Evolutionary conservation across 2,113 vertebrate species (phyloP).

Genomic region (Sula dactylatra): DNA sequence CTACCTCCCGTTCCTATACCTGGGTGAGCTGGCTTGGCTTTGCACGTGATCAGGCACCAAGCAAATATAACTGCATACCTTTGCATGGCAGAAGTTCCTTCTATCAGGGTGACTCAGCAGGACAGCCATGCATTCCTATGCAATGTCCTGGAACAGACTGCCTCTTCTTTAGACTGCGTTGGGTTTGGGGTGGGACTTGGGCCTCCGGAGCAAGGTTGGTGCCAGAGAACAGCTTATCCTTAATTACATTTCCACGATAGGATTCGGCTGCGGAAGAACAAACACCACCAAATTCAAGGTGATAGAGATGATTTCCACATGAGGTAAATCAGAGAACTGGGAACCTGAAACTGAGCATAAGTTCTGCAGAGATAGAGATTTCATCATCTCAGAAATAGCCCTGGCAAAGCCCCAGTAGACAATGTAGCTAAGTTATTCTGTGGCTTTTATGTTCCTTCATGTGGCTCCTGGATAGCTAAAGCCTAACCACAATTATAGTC

Average conservation of each 20-base stretch:
- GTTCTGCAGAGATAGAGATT: conserved; percentile 44
- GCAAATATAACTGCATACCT: neutral
- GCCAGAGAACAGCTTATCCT: conserved; percentile 43
- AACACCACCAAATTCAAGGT: conserved; percentile 18
- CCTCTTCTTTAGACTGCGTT: neutral
- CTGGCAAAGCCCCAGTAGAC: conserved; percentile 51
- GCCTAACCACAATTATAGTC: conserved; percentile 59
- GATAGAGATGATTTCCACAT: neutral
- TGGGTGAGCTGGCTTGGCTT: neutral
- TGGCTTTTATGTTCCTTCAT: conserved; percentile 63
- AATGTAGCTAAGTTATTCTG: conserved; percentile 57
- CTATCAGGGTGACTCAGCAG: conserved; percentile 12
- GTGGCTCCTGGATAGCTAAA: conserved; percentile 56
- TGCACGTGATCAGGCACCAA: neutral
- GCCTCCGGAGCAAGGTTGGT: neutral
- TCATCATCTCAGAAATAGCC: conserved; percentile 53
- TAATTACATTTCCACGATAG: neutral
- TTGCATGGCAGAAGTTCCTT: neutral
- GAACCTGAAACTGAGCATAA: neutral
- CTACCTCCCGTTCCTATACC: neutral
- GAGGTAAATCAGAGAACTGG: neutral
- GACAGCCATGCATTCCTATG: neutral
- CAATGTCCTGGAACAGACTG: neutral
- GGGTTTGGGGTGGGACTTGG: conserved; percentile 6
- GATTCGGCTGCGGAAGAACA: neutral